Evolutionary conservation across 2,888 invertebrate genomes (phyloP).

Genomic region (Zygogramma bicolorata): DNA sequence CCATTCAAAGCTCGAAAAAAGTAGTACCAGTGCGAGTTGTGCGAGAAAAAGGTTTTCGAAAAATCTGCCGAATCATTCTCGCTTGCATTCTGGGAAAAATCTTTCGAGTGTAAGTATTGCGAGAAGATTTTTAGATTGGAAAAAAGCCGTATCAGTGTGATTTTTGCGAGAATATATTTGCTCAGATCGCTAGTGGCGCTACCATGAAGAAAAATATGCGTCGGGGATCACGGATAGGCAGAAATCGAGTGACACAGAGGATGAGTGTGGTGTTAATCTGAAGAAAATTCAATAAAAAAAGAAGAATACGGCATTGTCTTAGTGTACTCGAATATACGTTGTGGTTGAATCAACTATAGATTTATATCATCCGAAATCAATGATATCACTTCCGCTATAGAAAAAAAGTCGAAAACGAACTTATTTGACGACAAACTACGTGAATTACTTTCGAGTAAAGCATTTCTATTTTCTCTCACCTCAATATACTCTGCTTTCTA

Average conservation of each 20-base stretch:
- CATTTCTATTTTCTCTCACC: too few species aligned
- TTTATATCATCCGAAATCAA: too few species aligned
- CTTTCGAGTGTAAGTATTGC: slow-evolving; percentile 80
- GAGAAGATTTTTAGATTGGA: slow-evolving; percentile 85
- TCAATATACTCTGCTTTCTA: too few species aligned
- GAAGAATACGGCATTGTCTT: too few species aligned
- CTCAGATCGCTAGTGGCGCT: slow-evolving; percentile 54
- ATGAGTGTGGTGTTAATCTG: not conserved
- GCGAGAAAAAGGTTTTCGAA: slow-evolving; percentile 50
- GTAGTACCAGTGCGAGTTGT: slow-evolving; percentile 24
- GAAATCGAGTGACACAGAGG: not conserved
- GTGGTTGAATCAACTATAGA: too few species aligned
- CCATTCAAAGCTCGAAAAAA: slow-evolving; percentile 43
- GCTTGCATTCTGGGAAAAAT: slow-evolving; percentile 78
- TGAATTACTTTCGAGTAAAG: too few species aligned
- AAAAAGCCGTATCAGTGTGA: slow-evolving; percentile 62
- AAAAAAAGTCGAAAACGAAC: too few species aligned
- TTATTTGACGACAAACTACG: too few species aligned
- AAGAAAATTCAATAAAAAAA: too few species aligned
- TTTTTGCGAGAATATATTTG: slow-evolving; percentile 61
- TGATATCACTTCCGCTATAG: too few species aligned
- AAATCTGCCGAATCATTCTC: slow-evolving; percentile 48
- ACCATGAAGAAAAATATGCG: slow-evolving; percentile 55
- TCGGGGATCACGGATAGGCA: too few species aligned
- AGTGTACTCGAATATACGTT: too few species aligned